Evolutionary conservation across 2,113 vertebrate genomes (phyloP), one percentile per base, ranked within the genome.

Genomic region (Eretmochelys imbricata): DNA sequence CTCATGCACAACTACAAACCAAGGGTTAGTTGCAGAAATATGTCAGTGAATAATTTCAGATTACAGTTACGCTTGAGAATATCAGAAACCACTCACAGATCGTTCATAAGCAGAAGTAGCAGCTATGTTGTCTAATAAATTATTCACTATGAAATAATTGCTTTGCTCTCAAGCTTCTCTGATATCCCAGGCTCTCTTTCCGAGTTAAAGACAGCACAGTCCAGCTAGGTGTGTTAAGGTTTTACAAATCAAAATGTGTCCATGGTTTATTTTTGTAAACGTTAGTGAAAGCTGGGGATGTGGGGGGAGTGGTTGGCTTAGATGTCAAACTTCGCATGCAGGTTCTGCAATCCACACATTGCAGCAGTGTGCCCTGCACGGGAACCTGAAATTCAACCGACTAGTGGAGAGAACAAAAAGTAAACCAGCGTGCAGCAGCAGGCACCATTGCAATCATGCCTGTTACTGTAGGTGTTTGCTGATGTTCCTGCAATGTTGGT

Each of bases 81-180:
- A 57, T 53, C 0, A 0, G 55, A 91, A 94, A 94, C 38, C 48
- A 54, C 91, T 93, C 90, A 59, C 31, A 46, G 94, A 94, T 93
- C 69, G 49, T 96, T 93, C 0, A 2, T 48, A 42, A 1, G 0
- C 46, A 84, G 91, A 75, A 89, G 42, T 88, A 87, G 48, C 0
- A 0, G 54, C 38, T 87, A 59, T 49, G 48, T 93, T 96, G 91
- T 90, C 88, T 90, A 91, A 89, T 55, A 89, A 94, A 94, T 90
- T 93, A 94, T 97, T 96, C 76, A 85, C 50, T 42, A 53, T 42
- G 55, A 80, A n/a, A 87, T 91, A 91, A 93, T 82, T 53, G 69
- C 80, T 96, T 96, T 95, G 93, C 16, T 93, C 94, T 89, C 91
- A 91, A 94, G 59, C 24, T 91, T 91, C 91, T 90, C 86, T 88